Conservation (phyloP, 2,113 vertebrate species). For the Hippoglossus stenolepis region DNA sequence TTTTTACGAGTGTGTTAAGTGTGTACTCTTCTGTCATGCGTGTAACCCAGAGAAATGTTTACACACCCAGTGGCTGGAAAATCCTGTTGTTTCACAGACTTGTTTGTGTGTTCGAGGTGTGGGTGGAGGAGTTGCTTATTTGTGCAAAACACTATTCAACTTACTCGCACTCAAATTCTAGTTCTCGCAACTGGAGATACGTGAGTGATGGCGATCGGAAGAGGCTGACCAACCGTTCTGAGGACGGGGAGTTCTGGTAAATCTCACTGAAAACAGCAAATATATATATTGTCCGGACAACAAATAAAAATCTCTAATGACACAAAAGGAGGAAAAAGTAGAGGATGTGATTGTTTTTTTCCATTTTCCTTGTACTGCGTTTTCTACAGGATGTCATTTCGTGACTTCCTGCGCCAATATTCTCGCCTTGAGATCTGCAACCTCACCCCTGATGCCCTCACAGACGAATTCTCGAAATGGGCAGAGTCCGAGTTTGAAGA, state of each 20-base stretch:
- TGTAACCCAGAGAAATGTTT: not conserved
- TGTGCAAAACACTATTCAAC: not conserved
- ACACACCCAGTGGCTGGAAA: conserved; percentile 46
- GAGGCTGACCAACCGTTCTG: conserved; percentile 76
- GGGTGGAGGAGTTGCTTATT: conserved; percentile 1
- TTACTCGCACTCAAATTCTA: conserved; percentile 45
- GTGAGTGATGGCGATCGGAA: conserved; percentile 78
- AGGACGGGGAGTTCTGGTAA: conserved; percentile 91
- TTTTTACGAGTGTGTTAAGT: not conserved
- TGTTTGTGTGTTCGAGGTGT: not conserved
- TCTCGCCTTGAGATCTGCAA: conserved; percentile 94
- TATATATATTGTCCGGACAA: not conserved
- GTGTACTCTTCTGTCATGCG: not conserved
- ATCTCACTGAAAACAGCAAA: not conserved
- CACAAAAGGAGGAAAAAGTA: not conserved
- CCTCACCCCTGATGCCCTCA: conserved; percentile 90
- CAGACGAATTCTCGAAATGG: conserved; percentile 87
- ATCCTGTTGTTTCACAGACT: not conserved
- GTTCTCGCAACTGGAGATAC: conserved; percentile 85
- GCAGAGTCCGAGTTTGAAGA: conserved; percentile 89
- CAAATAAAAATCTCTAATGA: not conserved
- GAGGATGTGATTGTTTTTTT: not conserved
- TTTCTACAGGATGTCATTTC: conserved; percentile 88
- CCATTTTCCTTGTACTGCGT: not conserved
- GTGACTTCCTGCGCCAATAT: conserved; percentile 90